Conservation (phyloP, 2,113 vertebrate species). For the Grammomys surdaster region DNA sequence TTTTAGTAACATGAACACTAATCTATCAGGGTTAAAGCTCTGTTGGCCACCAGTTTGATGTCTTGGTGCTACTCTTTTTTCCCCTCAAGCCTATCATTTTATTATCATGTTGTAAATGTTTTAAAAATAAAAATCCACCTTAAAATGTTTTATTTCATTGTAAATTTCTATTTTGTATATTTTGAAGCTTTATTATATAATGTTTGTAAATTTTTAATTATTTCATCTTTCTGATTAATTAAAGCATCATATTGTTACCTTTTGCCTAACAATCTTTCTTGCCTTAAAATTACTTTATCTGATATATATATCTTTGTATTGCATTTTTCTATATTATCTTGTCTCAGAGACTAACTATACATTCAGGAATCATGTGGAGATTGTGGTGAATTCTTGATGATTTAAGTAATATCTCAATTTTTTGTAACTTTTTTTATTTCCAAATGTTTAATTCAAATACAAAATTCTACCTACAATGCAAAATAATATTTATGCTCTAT, state of each 20-base stretch:
- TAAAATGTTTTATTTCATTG: slow-evolving; percentile 16
- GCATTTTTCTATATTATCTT: neutral
- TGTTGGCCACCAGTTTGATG: neutral
- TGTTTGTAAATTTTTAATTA: slow-evolving; percentile 5
- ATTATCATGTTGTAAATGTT: neutral
- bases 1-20: neutral
- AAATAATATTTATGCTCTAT: neutral
- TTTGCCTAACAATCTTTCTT: neutral
- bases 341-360: neutral
- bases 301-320: no score
- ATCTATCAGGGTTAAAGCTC: neutral
- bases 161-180: neutral
- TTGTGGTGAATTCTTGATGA: neutral
- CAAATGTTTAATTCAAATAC: neutral
- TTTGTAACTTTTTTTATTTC: neutral
- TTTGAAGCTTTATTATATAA: neutral
- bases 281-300: neutral
- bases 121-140: neutral
- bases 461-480: neutral
- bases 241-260: neutral
- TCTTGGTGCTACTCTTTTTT: neutral
- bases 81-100: neutral
- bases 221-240: neutral
- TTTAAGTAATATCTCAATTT: neutral
- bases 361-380: neutral